Base-by-base conservation (phyloP, 2,888 invertebrate species). In the Rhingia rostrata region DNA sequence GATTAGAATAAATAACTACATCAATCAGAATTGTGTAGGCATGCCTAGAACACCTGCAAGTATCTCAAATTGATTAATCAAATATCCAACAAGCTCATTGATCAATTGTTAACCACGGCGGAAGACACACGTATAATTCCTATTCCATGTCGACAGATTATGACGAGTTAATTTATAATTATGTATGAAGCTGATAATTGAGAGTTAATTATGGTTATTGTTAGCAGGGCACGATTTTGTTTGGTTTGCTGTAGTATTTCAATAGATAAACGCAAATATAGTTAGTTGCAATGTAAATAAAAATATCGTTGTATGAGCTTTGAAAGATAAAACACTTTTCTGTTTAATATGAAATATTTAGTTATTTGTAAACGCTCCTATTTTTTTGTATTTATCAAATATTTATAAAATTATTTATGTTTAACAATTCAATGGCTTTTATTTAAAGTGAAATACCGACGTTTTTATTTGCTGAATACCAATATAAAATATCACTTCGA, bases 91-190 rank as follows among this genome's bases (percentile, higher is more conserved):
- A 30, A 49, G 30, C 30, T 9, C 49, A 9, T 30, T 2, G 2
- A 6, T 49, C 47, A 7, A 49, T 49, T 49, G 49, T 10, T 49
- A 49, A 49, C 30, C 49, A 49, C 10, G 9, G 30, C 22, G 10
- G 49, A 49, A 49, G 7, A 10, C 22, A 10, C 14, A 22, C 6
- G 30, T 49, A 49, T 22, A 22, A 22, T 22, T 22, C 22, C 2
- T 22, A 47, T 49, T 49, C 30, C 22, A 4, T 22, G 12, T 45
- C 45, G 30, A 30, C 35, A n/a, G n/a, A 33, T 53, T 53, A 53
- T 53, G 53, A 53, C 12, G 35, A 53, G 53, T 14, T 53, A 53
- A 53, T 53, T 35, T 4, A 49, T 41, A 10, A 41, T 49, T 49
- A 30, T 49, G 49, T 30, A 0, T 49, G 30, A 32, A 30, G 30